Conservation (phyloP, 2,888 invertebrate species). For the Atethmia centrago region DNA sequence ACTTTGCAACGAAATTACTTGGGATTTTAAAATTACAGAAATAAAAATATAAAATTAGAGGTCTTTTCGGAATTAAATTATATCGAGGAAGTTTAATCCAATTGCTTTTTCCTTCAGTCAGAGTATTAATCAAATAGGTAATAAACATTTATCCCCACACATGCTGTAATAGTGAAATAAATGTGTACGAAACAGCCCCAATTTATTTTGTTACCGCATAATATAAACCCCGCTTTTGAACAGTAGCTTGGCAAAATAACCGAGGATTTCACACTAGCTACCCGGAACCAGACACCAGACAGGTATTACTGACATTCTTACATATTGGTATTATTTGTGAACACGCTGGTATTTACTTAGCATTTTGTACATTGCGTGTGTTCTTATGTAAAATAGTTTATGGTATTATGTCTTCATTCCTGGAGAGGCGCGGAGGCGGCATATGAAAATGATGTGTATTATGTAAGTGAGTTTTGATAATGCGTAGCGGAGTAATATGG, state of each 20-base stretch:
- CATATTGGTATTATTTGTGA: slow-evolving; percentile 6
- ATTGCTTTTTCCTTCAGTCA: too few species aligned
- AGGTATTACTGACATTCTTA: slow-evolving; percentile 19
- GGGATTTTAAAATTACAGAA: too few species aligned
- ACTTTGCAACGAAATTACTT: too few species aligned
- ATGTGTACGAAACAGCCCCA: too few species aligned
- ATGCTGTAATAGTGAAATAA: too few species aligned
- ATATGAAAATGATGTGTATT: slow-evolving; percentile 26
- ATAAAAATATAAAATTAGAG: too few species aligned
- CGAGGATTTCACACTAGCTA: slow-evolving; percentile 13
- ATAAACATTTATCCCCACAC: too few species aligned
- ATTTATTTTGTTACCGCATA: too few species aligned
- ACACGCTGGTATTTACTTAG: slow-evolving; percentile 34
- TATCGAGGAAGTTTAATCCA: too few species aligned
- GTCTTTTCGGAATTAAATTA: too few species aligned
- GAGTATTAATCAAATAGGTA: too few species aligned
- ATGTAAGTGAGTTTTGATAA: not conserved
- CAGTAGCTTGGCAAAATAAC: slow-evolving; percentile 1
- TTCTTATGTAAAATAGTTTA: slow-evolving; percentile 29
- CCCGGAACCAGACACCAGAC: slow-evolving; percentile 39
- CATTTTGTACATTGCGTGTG: slow-evolving; percentile 32
- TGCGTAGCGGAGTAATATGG: too few species aligned
- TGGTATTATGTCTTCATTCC: slow-evolving; percentile 40
- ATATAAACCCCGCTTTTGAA: not conserved
- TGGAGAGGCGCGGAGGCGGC: not conserved